Conservation (phyloP, 2,888 invertebrate genomes). For the Epistrophe grossulariae region DNA sequence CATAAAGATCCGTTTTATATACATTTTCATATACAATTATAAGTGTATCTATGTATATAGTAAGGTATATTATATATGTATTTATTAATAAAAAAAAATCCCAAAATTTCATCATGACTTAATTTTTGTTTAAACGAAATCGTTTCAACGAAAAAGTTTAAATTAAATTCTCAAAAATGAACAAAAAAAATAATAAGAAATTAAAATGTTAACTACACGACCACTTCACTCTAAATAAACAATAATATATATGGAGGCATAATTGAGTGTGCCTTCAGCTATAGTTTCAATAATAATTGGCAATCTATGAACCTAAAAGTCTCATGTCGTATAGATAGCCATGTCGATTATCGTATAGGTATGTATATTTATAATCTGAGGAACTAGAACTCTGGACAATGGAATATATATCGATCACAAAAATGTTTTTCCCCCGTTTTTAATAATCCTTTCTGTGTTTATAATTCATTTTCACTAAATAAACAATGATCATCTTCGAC, state of each 20-base stretch:
- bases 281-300: slow-evolving; percentile 12
- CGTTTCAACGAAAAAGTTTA: not conserved
- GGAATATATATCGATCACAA: slow-evolving; percentile 54
- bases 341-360: not conserved
- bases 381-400: slow-evolving; percentile 50
- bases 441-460: slow-evolving; percentile 66
- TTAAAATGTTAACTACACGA: slow-evolving; percentile 45
- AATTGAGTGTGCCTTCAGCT: not conserved
- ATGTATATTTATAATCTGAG: not conserved
- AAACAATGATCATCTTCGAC: slow-evolving; percentile 56
- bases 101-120: not conserved
- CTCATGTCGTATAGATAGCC: slow-evolving; percentile 3
- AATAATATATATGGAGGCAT: slow-evolving; percentile 5
- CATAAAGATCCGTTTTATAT: slow-evolving; percentile 46
- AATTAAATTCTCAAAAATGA: not conserved
- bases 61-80: no score
- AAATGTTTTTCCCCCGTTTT: slow-evolving; percentile 46
- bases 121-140: slow-evolving; percentile 9
- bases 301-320: not conserved
- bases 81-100: not conserved
- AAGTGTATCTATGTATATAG: not conserved
- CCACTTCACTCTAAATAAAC: slow-evolving; percentile 68
- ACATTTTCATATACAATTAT: not conserved
- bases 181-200: slow-evolving; percentile 11
- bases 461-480: slow-evolving; percentile 71